Evolutionary conservation across 1,140 invertebrate species (phyloP).

Genomic region (Ostrea edulis): DNA sequence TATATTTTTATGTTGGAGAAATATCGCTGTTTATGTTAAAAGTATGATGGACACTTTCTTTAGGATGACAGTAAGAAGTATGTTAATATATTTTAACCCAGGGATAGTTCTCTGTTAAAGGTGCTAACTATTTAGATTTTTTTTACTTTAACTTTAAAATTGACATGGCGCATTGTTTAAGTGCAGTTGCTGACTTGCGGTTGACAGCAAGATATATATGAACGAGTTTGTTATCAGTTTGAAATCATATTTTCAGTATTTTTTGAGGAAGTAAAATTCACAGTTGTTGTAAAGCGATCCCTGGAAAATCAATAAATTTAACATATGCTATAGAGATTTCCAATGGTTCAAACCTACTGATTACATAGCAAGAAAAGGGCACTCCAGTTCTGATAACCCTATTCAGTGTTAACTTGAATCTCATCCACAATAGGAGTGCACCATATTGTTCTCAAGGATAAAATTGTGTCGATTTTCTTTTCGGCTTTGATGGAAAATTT

Average conservation of each 20-base stretch:
- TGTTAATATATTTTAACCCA: too few relatives aligned
- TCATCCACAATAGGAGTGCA: neutral
- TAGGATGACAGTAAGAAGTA: too few relatives aligned
- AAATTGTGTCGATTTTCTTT: neutral
- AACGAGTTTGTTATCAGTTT: neutral
- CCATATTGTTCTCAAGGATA: neutral
- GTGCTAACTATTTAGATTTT: too few relatives aligned
- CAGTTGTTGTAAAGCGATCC: neutral
- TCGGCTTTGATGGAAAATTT: neutral
- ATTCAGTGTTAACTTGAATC: neutral
- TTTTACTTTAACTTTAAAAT: too few relatives aligned
- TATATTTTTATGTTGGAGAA: too few relatives aligned
- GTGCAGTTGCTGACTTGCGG: neutral
- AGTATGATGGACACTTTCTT: too few relatives aligned
- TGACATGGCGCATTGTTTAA: neutral
- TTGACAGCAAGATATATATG: neutral
- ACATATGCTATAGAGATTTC: neutral
- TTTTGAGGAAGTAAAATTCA: slow-evolving; percentile 16
- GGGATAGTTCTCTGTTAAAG: too few relatives aligned
- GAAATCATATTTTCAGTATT: neutral
- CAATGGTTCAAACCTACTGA: neutral
- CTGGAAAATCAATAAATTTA: slow-evolving; percentile 1
- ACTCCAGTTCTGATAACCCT: neutral
- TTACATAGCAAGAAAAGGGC: neutral
- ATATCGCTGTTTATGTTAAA: too few relatives aligned